phyloP scores from a whole-genome alignment of 2,888 invertebrate genomes.

The Ornithoptera alexandrae region DNA sequence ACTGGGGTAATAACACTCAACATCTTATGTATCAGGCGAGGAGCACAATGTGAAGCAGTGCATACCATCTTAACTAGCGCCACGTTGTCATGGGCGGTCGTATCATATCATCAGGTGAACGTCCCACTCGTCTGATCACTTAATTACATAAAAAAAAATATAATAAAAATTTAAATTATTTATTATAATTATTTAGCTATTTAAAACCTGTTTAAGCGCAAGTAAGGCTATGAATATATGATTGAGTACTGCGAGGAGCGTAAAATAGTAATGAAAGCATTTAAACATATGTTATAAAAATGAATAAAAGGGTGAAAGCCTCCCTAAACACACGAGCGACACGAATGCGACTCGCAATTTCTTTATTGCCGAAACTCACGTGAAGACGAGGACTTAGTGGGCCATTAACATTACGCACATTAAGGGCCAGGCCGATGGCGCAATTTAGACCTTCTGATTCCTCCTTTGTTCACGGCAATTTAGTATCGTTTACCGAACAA shows the following conservation, averaged over 20 bases:
- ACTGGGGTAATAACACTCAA: too few species aligned
- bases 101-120: too few species aligned
- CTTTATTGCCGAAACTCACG: constrained; percentile 28
- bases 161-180: too few species aligned
- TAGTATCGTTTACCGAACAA: constrained; percentile 10
- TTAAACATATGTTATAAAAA: constrained; percentile 10
- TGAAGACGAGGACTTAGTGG: constrained; percentile 22
- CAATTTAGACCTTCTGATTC: constrained; percentile 9
- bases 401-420: constrained; percentile 22
- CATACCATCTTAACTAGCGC: too few species aligned
- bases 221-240: not conserved
- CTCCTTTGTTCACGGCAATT: constrained; percentile 22
- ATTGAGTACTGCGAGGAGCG: not conserved
- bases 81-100: too few species aligned
- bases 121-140: too few species aligned
- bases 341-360: constrained; percentile 24
- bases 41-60: too few species aligned
- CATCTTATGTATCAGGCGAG: too few species aligned
- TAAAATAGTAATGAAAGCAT: not conserved
- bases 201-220: not conserved
- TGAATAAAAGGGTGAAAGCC: constrained; percentile 19
- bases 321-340: constrained; percentile 9
- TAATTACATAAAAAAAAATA: too few species aligned
- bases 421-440: constrained; percentile 12
- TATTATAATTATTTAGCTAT: too few species aligned